Conservation (phyloP, 2,888 invertebrate genomes). For the Nineta flava region DNA sequence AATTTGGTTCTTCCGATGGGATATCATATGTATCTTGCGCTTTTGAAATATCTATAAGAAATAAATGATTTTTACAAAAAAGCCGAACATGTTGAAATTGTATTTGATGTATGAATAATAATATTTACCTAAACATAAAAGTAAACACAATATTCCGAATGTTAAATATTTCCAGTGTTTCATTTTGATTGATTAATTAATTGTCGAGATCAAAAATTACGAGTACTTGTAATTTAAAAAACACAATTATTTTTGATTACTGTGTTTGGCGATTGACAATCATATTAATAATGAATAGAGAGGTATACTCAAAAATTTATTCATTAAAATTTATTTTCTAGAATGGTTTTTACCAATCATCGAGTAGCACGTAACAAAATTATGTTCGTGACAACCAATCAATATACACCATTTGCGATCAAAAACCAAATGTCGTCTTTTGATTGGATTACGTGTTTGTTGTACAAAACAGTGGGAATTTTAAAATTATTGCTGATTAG, state of each 20-base stretch:
- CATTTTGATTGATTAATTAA: no score
- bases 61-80: neutral
- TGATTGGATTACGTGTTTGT: conserved; percentile 1
- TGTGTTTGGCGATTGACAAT: no score
- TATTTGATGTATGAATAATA: no score
- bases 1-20: conserved; percentile 25
- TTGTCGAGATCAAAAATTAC: no score
- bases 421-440: conserved; percentile 1
- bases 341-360: neutral
- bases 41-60: conserved; percentile 27
- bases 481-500: no score
- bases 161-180: no score
- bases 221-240: no score
- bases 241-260: no score
- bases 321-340: no score
- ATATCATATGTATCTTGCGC: conserved; percentile 27
- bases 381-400: neutral
- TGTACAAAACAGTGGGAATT: neutral
- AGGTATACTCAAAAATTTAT: no score
- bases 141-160: no score
- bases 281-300: no score
- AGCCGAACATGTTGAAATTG: neutral
- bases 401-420: neutral
- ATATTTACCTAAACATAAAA: neutral
- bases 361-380: neutral